phyloP scores from a whole-genome alignment of 2,888 invertebrate species.

The Embidobia sp. region DNA sequence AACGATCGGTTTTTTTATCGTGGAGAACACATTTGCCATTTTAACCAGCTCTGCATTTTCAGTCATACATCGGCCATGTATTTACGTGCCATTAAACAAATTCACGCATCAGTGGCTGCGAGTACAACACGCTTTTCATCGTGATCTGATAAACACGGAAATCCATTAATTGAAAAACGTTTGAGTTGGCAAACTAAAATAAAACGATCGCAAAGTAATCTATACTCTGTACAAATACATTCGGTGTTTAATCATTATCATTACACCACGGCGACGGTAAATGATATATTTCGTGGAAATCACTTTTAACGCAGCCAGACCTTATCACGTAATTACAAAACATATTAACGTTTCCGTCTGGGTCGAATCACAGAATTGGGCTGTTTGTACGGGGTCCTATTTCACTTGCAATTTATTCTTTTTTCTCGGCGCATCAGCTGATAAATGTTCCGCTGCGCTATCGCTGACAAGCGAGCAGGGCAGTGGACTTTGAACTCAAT shows the following conservation, averaged over 20 bases:
- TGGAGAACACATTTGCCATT: conserved; percentile 32
- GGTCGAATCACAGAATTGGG: no score
- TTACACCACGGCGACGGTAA: conserved; percentile 43
- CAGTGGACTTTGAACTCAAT: conserved; percentile 1
- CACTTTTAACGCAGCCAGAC: conserved; percentile 13
- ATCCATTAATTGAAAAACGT: conserved; percentile 79
- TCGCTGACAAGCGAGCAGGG: no score
- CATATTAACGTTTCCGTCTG: conserved; percentile 15
- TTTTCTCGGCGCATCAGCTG: no score
- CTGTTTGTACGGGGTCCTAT: no score
- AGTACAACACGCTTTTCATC: conserved; percentile 65
- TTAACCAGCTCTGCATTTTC: conserved; percentile 53
- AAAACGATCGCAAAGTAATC: conserved; percentile 60
- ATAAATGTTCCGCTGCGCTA: no score
- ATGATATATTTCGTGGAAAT: conserved; percentile 47
- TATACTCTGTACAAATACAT: conserved; percentile 32
- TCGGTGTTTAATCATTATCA: conserved; percentile 56
- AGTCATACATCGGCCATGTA: conserved; percentile 60
- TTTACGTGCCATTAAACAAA: conserved; percentile 69
- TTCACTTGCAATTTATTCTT: neutral
- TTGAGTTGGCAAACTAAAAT: conserved; percentile 68
- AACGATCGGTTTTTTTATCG: conserved; percentile 20
- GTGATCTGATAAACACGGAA: conserved; percentile 75
- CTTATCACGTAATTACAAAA: conserved; percentile 48
- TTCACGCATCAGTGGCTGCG: conserved; percentile 69